Evolutionary conservation across 2,888 invertebrate genomes (phyloP), one percentile per base, ranked within the genome.

Genomic region (Macaria notata): DNA sequence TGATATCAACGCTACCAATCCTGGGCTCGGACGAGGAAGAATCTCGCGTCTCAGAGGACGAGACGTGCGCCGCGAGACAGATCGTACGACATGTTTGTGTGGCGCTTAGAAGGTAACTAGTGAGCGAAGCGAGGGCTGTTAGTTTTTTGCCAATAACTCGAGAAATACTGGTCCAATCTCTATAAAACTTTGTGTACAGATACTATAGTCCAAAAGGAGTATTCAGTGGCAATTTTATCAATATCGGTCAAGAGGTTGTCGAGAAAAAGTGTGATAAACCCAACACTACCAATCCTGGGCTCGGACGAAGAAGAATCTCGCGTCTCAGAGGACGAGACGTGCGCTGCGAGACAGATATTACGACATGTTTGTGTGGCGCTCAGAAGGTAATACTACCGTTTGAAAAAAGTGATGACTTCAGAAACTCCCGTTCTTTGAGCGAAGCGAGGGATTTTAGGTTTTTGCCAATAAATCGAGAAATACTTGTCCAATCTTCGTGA

Each of bases 81-180:
- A 95, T 97, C 53, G 97, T 98, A 0, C 53, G 98, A 0, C 98
- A 98, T 79, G 98, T 98, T 0, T 97, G 97, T 73, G 95, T 96
- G 5, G 97, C 98, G 0, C 92, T 98, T 2, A 95, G 97, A 73
- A 94, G 96, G 71, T 87, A 62, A n/a, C 19, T 19, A 19, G 19
- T 19, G 19, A 19, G 19, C 19, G 19, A 19, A 19, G 19, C 19
- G 19, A 19, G 19, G 1, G 19, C 19, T 19, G 1, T 19, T 19
- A 19, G 19, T 19, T 19, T 19, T 19, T 19, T 19, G 19, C 19
- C 19, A 19, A 19, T 19, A 19, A 19, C 19, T 19, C 19, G 19
- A 19, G 19, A 19, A 19, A 19, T 2, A 2, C 19, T 19, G 2
- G 19, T 19, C 19, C 19, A 19, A 19, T 19, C 19, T 19, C 19